A percentile compares a stretch with the other conserved stretches of the same genome.
phyloP scores from a whole-genome alignment of 2,113 vertebrate genomes.

The Oreochromis tanganicae region DNA sequence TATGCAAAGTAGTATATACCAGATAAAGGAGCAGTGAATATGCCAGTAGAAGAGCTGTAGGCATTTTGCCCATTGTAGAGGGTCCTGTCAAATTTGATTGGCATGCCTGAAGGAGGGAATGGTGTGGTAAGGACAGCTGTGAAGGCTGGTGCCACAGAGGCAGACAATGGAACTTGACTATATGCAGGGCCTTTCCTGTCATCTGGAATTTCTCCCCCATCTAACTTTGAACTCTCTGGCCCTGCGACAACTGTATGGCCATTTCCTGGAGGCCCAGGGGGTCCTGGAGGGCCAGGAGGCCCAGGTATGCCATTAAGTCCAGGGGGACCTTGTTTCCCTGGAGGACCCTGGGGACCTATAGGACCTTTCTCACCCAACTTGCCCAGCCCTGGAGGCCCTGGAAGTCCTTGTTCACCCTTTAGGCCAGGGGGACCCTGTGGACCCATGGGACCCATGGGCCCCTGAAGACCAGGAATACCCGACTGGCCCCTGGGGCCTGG shows the following conservation, averaged over 20 bases:
- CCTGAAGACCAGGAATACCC: conserved; percentile 91
- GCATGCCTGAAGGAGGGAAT: conserved; percentile 92
- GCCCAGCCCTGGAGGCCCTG: conserved; percentile 82
- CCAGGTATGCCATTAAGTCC: conserved; percentile 84
- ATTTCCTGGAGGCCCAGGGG: conserved; percentile 81
- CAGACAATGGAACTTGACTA: conserved; percentile 81
- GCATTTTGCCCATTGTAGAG: conserved; percentile 94
- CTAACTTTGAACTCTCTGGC: conserved; percentile 78
- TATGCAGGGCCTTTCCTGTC: conserved; percentile 82
- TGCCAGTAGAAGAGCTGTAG: conserved; percentile 88
- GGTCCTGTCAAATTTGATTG: conserved; percentile 95
- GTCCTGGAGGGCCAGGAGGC: conserved; percentile 78
- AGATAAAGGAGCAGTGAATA: conserved; percentile 90
- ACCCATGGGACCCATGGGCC: conserved; percentile 90
- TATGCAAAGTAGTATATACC: conserved; percentile 98
- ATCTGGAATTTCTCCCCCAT: conserved; percentile 81
- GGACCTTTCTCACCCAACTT: conserved; percentile 80
- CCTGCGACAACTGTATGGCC: conserved; percentile 82
- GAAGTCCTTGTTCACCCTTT: conserved; percentile 85
- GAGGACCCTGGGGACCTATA: conserved; percentile 85
- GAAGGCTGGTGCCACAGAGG: conserved; percentile 84
- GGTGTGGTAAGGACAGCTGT: conserved; percentile 93
- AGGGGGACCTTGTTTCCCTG: conserved; percentile 80
- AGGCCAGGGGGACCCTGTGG: conserved; percentile 87
- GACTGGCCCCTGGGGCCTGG: conserved; percentile 87